A percentile compares a stretch with the other conserved stretches of the same genome.
Evolutionary conservation across 2,888 invertebrate species (phyloP).

Genomic region (Diarsia mendica): DNA sequence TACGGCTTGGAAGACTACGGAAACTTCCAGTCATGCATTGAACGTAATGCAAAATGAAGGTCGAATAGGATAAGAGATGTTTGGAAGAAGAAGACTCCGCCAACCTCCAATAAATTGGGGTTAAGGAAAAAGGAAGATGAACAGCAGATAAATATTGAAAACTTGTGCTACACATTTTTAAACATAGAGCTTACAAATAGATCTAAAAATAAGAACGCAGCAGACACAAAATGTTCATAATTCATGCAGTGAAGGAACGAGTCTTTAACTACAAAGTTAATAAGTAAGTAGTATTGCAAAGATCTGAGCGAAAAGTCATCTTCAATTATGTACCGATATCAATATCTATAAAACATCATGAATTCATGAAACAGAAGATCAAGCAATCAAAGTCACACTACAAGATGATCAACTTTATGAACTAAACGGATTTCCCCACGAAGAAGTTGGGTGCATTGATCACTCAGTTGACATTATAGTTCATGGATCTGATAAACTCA

Average conservation of each 20-base stretch:
- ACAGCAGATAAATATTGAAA: constrained; percentile 1
- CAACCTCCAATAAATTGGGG: too few relatives aligned
- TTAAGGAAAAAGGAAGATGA: neutral
- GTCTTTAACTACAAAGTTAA: neutral
- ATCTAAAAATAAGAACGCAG: neutral
- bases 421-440: constrained; percentile 29
- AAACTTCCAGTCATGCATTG: constrained; percentile 38
- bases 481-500: constrained; percentile 55
- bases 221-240: neutral
- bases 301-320: neutral
- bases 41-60: neutral
- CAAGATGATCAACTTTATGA: neutral
- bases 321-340: neutral
- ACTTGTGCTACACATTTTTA: neutral
- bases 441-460: constrained; percentile 33
- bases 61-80: neutral
- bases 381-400: neutral
- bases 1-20: constrained; percentile 41
- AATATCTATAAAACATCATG: neutral
- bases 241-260: neutral
- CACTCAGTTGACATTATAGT: constrained; percentile 52
- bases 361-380: neutral
- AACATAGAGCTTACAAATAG: neutral
- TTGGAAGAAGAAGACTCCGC: neutral
- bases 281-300: neutral